Percentiles rank a stretch among this genome's conserved stretches.
phyloP scores from a whole-genome alignment of 1,140 invertebrate species.

The Mamestra configurata region DNA sequence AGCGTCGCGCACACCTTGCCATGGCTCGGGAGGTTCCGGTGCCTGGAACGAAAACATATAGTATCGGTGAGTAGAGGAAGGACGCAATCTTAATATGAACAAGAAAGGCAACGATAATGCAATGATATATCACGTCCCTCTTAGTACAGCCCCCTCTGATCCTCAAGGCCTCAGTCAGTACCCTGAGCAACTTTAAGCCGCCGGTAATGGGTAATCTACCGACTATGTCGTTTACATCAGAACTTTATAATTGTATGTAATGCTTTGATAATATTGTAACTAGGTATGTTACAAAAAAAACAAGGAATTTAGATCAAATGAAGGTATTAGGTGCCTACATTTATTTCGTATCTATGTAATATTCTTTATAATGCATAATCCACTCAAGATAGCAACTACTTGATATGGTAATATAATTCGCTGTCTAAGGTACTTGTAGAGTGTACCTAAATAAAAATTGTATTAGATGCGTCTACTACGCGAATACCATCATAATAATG shows the following conservation, averaged over 20 bases:
- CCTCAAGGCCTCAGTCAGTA: too few species aligned
- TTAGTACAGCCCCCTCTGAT: too few species aligned
- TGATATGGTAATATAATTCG: conserved; percentile 42
- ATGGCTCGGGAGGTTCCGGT: conserved; percentile 84
- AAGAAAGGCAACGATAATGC: too few species aligned
- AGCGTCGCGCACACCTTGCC: conserved; percentile 86
- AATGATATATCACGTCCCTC: too few species aligned
- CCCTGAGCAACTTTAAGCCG: too few species aligned
- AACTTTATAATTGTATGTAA: too few species aligned
- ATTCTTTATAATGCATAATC: not conserved
- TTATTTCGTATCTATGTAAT: not conserved
- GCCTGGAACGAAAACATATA: conserved; percentile 64
- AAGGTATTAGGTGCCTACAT: not conserved
- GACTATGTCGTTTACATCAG: too few species aligned
- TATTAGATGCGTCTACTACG: conserved; percentile 13
- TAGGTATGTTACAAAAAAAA: too few species aligned
- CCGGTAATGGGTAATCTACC: too few species aligned
- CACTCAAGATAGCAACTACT: conserved; percentile 9
- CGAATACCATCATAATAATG: conserved; percentile 24
- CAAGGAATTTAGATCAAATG: too few species aligned
- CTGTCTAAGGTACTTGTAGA: conserved; percentile 2
- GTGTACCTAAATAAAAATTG: conserved; percentile 6
- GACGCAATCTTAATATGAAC: not conserved
- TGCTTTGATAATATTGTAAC: too few species aligned
- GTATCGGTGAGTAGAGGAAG: not conserved